Percentiles rank a stretch among this genome's conserved stretches.
Conservation (phyloP, 2,888 invertebrate species). For the Meiosimyza platycephala region DNA sequence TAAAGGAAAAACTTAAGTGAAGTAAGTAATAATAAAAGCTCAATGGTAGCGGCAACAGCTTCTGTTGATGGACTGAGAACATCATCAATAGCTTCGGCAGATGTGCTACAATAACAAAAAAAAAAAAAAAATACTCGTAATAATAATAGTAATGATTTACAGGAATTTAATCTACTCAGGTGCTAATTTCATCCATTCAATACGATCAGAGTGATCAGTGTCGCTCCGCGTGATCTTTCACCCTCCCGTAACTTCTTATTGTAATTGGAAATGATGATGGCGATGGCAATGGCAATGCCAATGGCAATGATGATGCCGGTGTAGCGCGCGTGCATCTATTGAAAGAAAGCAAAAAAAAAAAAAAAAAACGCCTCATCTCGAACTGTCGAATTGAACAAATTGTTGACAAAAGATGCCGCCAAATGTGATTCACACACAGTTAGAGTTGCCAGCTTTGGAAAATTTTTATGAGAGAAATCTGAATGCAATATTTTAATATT, state of each 20-base stretch:
- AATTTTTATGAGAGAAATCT: too few species aligned
- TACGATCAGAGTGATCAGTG: slow-evolving; percentile 8
- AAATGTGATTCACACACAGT: not conserved
- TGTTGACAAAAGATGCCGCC: slow-evolving; percentile 39
- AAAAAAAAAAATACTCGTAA: slow-evolving; percentile 13
- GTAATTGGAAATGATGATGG: too few species aligned
- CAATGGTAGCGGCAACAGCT: slow-evolving; percentile 18
- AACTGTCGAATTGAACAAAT: slow-evolving; percentile 37
- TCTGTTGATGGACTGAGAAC: slow-evolving; percentile 26
- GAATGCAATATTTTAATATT: too few species aligned
- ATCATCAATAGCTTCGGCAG: slow-evolving; percentile 20
- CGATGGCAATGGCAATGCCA: not conserved
- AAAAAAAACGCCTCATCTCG: not conserved
- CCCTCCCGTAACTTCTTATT: too few species aligned
- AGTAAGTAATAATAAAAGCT: slow-evolving; percentile 20
- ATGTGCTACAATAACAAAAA: slow-evolving; percentile 49
- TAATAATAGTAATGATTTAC: slow-evolving; percentile 41
- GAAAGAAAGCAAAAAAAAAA: not conserved
- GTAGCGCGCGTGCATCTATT: not conserved
- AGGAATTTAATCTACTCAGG: slow-evolving; percentile 45
- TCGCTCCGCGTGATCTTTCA: not conserved
- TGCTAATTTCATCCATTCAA: slow-evolving; percentile 43
- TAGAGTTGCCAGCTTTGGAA: too few species aligned
- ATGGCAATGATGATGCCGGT: not conserved
- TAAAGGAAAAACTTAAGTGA: not conserved